Conservation (phyloP, 2,888 invertebrate genomes). For the Rhamnusium bicolor region DNA sequence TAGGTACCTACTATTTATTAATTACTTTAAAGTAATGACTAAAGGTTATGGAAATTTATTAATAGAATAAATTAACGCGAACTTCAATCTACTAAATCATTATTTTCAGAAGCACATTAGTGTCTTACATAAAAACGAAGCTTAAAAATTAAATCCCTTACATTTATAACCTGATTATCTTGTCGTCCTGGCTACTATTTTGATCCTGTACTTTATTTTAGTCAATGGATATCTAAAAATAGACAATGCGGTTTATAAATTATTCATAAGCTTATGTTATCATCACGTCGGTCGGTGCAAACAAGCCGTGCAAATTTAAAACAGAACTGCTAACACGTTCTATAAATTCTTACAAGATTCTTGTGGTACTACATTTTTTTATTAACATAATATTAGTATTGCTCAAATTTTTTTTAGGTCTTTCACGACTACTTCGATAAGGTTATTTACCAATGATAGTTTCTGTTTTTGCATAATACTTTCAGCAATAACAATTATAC, state of each 20-base stretch:
- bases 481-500: too few species aligned
- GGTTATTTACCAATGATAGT: too few species aligned
- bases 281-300: conserved; percentile 33
- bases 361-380: not conserved
- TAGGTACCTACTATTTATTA: too few species aligned
- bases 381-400: not conserved
- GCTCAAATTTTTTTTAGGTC: too few species aligned
- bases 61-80: not conserved
- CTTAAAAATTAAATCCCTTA: not conserved
- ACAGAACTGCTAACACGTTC: not conserved
- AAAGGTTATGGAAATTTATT: too few species aligned
- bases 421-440: too few species aligned
- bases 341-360: not conserved
- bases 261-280: conserved; percentile 44
- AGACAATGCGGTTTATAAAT: conserved; percentile 29
- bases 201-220: conserved; percentile 12
- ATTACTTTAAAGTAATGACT: too few species aligned
- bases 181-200: conserved; percentile 3
- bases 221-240: conserved; percentile 18
- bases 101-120: too few species aligned
- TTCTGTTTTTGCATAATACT: too few species aligned
- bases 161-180: conserved; percentile 2
- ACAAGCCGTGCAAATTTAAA: conserved; percentile 32
- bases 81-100: too few species aligned
- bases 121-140: not conserved